Base-by-base conservation (phyloP, 2,113 vertebrate species). In the Spea bombifrons region DNA sequence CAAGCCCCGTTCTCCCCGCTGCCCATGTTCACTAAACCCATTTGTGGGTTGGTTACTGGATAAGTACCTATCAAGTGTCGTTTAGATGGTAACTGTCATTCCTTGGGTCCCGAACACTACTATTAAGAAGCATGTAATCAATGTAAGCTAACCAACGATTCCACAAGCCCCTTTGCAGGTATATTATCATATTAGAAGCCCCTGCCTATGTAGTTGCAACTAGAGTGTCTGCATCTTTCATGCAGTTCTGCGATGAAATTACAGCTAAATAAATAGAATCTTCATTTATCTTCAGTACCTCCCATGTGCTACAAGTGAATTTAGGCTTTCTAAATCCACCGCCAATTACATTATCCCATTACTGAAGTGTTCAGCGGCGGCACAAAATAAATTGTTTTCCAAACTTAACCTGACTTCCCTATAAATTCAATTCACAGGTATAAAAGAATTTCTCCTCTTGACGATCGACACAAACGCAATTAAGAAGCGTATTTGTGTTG, bases 391-490 rank as follows among this genome's bases (percentile, higher is more conserved):
- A 99, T 99, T 95, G 94, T 94, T 94, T 91, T 91, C 88, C 93
- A 95, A 96, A 97, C 96, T 91, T 94, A 95, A 97, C 85, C 87
- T 97, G 97, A 94, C 96, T 96, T 94, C 92, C 90, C 95, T 95
- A 96, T 98, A 96, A 99, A 99, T 99, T 97, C 95, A 88, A 89
- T 94, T 95, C 91, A 91, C 94, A 95, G 95, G 95, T 97, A 94
- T 92, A 93, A 94, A 96, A 92, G 92, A 95, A 94, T 94, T 92
- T 94, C 93, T 94, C 96, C 96, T 96, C 93, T 96, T 96, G 94
- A 94, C 97, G 98, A 96, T 94, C 95, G 92, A 95, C 92, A 90
- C 93, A 97, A 97, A 98, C 97, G 93, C 94, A 96, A 98, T 99
- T 98, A 98, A 90, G 90, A 87, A 91, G 92, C 94, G 96, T 97